Evolutionary conservation across 2,888 invertebrate species (phyloP), one percentile per base, ranked within the genome.

Genomic region (Nebria brevicollis): DNA sequence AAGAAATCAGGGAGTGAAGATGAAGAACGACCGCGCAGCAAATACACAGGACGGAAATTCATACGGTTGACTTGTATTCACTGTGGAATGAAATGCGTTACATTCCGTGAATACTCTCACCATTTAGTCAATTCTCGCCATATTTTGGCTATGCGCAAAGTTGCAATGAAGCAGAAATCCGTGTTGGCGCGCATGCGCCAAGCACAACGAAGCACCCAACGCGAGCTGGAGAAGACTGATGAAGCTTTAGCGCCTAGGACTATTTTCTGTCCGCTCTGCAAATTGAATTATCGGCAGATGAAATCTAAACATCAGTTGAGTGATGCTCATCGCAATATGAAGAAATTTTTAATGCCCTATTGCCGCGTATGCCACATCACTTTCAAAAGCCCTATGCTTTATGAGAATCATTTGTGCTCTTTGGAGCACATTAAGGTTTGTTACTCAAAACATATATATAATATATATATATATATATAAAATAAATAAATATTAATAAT

Each of bases 301-400:
- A 94, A 95, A 86, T 92, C 93, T 82, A 93, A 94, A 82, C 96
- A 96, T 91, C 94, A 95, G 86, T 90, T 93, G 80, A 95, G 95
- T 41, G 94, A 95, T 85, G 92, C 95, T 54, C 96, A 96, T 87
- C 93, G 95, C 89, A 94, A 94, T 86, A 95, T 96, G 93, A 95
- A 95, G 89, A 94, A 95, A 86, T 96, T 96, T 89, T 90, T 96
- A 83, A 94, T 95, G 92, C 96, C 96, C 1, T 94, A 93, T 88
- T 96, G 96, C 86, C 93, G 94, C 85, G 91, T 94, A 74, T 96
- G 96, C 87, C 93, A 94, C 82, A 89, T 94, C 85, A 92, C 94
- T 66, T 96, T 95, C 89, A 94, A 95, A 85, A 95, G 95, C 84
- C 95, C 96, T 13, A 96, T 96, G 95, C 91, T 94, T 15, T 96